Percentiles rank a stretch among this genome's conserved stretches.
Evolutionary conservation across 64 coral and sea anemone species (phyloP).

Genomic region (Actinia tenebrosa): DNA sequence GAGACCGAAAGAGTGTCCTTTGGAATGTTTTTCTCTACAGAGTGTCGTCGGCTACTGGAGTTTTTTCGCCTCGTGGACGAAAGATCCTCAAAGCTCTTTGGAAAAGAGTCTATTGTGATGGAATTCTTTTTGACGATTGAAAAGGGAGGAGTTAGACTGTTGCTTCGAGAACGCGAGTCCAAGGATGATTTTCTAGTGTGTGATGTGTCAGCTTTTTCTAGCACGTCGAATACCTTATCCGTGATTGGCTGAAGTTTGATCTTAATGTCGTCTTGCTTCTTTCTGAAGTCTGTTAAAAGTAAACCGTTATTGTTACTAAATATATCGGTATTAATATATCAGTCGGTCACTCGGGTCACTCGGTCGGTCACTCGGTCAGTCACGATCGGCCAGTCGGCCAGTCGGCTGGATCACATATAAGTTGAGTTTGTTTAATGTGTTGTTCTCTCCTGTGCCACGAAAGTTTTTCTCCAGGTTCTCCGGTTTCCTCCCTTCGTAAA

Average conservation of each 20-base stretch:
- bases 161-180: not conserved
- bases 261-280: constrained; percentile 26
- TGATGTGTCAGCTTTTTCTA: not conserved
- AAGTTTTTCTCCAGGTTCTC: too few species aligned
- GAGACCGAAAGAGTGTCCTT: not conserved
- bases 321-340: not conserved
- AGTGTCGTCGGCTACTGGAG: not conserved
- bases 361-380: not conserved
- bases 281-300: not conserved
- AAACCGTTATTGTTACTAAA: not conserved
- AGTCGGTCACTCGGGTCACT: not conserved
- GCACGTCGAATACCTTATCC: constrained; percentile 7
- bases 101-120: constrained; percentile 31
- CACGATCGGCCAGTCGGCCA: too few species aligned
- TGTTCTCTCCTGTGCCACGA: too few species aligned
- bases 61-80: not conserved
- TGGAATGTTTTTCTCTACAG: not conserved
- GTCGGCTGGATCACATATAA: too few species aligned
- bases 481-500: too few species aligned
- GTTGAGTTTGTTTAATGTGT: too few species aligned
- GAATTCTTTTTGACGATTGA: constrained; percentile 52
- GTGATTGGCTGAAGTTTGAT: constrained; percentile 46
- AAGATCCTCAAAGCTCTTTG: constrained; percentile 21
- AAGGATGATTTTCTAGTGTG: not conserved
- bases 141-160: constrained; percentile 16